Evolutionary conservation across 2,113 vertebrate genomes (phyloP), one percentile per base, ranked within the genome.

Genomic region (Myocastor coypus): DNA sequence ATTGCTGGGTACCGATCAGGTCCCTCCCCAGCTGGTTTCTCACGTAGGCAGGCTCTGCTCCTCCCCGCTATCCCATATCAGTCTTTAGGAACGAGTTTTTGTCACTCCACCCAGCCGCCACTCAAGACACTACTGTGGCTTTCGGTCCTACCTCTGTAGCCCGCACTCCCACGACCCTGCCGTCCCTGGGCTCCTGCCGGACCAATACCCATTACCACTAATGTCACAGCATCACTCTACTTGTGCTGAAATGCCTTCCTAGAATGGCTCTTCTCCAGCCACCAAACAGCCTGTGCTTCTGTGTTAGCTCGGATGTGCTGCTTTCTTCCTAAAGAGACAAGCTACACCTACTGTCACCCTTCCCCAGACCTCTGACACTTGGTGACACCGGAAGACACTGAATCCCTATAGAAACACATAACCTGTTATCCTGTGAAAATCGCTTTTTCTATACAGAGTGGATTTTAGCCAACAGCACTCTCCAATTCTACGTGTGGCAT

Each of bases 381-480:
- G 55, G 42, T 71, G 55, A 92, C 83, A 73, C 28, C 50, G 26
- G 14, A 78, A 84, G 85, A 86, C 77, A 82, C 78, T 37, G 0
- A 84, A 89, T 84, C 50, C 81, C 69, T 80, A 86, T n/a, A 68
- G 34, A 93, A 57, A 92, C 32, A 94, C 66, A 55, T 0, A 20
- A 50, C 12, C 55, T 34, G 59, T 64, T 68, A 52, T 40, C 40
- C 42, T 30, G 69, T 26, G 37, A 94, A 94, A 46, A 83, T 9
- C 0, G 16, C 80, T 75, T 83, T 93, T 88, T 34, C 57, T 26
- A 16, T 77, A 68, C 78, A 95, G 95, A 96, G 55, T 17, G 20
- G 37, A 92, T 96, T 97, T 68, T 11, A 96, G 92, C 94, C 97
- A 96, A 95, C 92, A 89, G 9, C 68, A 9, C 87, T 96, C 89